Percentiles rank a stretch among this genome's conserved stretches.
Evolutionary conservation across 2,888 invertebrate species (phyloP).

Genomic region (Drosophila percnosoma): DNA sequence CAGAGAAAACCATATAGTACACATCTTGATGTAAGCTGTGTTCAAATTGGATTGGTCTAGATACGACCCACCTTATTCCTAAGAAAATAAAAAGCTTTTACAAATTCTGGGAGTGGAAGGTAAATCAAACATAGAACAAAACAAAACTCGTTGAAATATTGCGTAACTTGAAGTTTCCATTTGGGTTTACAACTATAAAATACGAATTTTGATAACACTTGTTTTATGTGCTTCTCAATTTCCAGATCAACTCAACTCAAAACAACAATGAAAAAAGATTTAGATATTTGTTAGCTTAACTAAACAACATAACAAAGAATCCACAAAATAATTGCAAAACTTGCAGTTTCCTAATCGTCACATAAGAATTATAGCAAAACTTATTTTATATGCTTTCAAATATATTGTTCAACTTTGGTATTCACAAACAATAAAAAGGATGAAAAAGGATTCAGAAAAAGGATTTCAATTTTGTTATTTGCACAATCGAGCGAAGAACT

Average conservation of each 20-base stretch:
- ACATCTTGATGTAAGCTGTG: not conserved
- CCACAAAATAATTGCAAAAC: not conserved
- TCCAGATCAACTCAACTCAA: not conserved
- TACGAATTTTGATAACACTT: not conserved
- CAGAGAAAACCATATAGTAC: not conserved
- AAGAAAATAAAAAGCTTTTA: not conserved
- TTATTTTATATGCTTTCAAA: not conserved
- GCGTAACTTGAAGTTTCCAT: not conserved
- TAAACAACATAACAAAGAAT: not conserved
- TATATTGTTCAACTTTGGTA: not conserved
- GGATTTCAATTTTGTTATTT: not conserved
- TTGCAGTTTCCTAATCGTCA: not conserved
- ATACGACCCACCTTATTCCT: not conserved
- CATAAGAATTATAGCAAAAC: not conserved
- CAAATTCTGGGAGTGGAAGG: rapidly evolving
- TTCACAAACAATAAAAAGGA: not conserved
- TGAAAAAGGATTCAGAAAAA: not conserved
- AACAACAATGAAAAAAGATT: not conserved
- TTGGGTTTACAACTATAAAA: not conserved
- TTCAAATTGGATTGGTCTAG: not conserved
- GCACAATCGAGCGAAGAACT: not conserved
- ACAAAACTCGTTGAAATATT: not conserved
- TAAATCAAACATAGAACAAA: not conserved
- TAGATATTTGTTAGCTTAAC: not conserved
- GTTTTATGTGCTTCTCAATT: not conserved